phyloP scores from a whole-genome alignment of 2,113 vertebrate genomes.

The Nycticorax nycticorax region DNA sequence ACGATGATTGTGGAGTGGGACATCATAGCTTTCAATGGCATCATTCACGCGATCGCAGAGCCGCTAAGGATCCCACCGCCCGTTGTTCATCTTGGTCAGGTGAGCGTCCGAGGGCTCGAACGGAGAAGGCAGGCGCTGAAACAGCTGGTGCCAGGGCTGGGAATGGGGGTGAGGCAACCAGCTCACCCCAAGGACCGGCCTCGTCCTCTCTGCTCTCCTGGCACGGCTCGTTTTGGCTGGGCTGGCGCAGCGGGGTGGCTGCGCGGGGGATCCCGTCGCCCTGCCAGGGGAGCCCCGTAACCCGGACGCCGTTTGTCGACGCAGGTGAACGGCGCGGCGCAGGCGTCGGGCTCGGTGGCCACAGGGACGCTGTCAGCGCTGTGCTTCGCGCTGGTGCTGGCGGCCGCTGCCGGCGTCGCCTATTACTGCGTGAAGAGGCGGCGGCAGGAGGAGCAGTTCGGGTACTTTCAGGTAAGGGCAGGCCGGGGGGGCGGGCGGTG shows the following conservation, averaged over 20 bases:
- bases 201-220: background rate
- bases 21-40: conserved; percentile 88
- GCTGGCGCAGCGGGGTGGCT: background rate
- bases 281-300: accelerated
- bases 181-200: accelerated
- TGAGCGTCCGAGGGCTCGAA: accelerated
- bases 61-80: conserved; percentile 79
- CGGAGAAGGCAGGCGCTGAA: background rate
- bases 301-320: accelerated
- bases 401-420: background rate
- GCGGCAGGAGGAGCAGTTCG: conserved; percentile 13
- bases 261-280: accelerated
- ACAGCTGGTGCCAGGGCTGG: background rate
- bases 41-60: conserved; percentile 87
- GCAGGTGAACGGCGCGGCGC: background rate
- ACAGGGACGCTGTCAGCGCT: background rate
- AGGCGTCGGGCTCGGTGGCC: background rate
- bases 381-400: background rate
- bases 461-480: background rate
- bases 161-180: accelerated
- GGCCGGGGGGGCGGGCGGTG: too few species aligned
- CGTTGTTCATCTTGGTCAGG: conserved; percentile 31
- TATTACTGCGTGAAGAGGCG: background rate
- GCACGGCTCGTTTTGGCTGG: accelerated
- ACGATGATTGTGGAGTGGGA: conserved; percentile 85